Evolutionary conservation across 1,140 invertebrate genomes (phyloP).

Genomic region (Drosophila littoralis): DNA sequence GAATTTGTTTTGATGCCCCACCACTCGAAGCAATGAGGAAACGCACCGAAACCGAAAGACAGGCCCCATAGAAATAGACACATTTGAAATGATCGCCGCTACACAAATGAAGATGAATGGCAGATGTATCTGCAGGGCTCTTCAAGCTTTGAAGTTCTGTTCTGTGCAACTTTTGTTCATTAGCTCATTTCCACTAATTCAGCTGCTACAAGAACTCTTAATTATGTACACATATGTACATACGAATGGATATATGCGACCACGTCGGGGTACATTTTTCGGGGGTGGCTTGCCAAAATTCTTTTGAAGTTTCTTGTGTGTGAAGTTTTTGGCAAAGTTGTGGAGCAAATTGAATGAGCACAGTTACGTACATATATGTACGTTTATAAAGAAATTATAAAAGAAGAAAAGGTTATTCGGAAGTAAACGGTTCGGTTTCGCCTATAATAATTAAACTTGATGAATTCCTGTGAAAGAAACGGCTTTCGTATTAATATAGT

Average conservation of each 20-base stretch:
- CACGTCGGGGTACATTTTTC: slow-evolving; percentile 8
- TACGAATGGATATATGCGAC: not conserved
- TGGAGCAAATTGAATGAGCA: slow-evolving; percentile 8
- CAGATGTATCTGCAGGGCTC: slow-evolving; percentile 55
- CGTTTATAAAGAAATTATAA: not conserved
- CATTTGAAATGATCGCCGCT: slow-evolving; percentile 66
- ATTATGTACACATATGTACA: slow-evolving; percentile 48
- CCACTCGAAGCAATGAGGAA: slow-evolving; percentile 54
- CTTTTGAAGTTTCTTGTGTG: slow-evolving; percentile 46
- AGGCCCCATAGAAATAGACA: slow-evolving; percentile 50
- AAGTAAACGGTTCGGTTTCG: not conserved
- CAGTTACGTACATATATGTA: not conserved
- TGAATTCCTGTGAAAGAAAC: not conserved
- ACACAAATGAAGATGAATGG: slow-evolving; percentile 74
- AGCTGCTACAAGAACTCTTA: slow-evolving; percentile 56
- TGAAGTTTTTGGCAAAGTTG: slow-evolving; percentile 31
- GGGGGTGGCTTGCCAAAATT: slow-evolving; percentile 32
- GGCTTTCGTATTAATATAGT: too few species aligned
- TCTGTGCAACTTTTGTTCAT: slow-evolving; percentile 67
- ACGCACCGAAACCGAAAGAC: slow-evolving; percentile 25
- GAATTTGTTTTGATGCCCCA: slow-evolving; percentile 51
- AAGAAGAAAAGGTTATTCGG: not conserved
- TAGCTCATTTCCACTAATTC: slow-evolving; percentile 68
- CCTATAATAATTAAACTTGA: not conserved
- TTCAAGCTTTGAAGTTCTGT: slow-evolving; percentile 62